These are phyloP conservation scores for Zaprionus davidi DNA, from an alignment of 1,140 invertebrate species.

Conservation along the genomic window DNA sequence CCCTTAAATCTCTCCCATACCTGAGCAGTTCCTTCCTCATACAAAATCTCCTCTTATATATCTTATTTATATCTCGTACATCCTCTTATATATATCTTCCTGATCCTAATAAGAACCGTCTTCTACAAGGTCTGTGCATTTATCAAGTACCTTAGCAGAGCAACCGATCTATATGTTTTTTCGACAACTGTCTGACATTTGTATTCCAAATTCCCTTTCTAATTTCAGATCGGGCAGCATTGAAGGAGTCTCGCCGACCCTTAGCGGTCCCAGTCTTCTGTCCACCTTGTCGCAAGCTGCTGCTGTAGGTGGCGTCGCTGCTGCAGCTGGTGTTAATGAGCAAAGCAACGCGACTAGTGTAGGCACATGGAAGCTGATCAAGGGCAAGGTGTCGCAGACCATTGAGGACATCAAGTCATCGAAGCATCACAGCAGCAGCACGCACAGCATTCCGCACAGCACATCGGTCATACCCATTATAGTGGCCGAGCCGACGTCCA, in stretches of 20 bases:
- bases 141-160: not conserved
- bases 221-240: slow-evolving; percentile 76
- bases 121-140: not conserved
- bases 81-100: no score
- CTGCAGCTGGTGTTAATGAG: slow-evolving; percentile 19
- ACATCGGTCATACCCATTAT: slow-evolving; percentile 57
- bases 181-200: slow-evolving; percentile 17
- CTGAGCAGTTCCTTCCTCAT: no score
- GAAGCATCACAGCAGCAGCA: slow-evolving; percentile 55
- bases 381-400: slow-evolving; percentile 82
- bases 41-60: no score
- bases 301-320: slow-evolving; percentile 35
- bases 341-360: slow-evolving; percentile 35
- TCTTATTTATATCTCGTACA: no score
- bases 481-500: slow-evolving; percentile 51
- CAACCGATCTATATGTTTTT: not conserved
- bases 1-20: no score
- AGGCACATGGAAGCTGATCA: slow-evolving; percentile 83
- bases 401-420: slow-evolving; percentile 83
- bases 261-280: slow-evolving; percentile 66
- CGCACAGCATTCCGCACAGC: slow-evolving; percentile 12
- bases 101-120: not conserved
- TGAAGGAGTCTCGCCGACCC: slow-evolving; percentile 72
- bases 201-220: slow-evolving; percentile 19
- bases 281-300: slow-evolving; percentile 49